These are phyloP conservation scores for Ispidina lecontei DNA, from an alignment of 2,797 vertebrate species.

Conservation along the genomic window DNA sequence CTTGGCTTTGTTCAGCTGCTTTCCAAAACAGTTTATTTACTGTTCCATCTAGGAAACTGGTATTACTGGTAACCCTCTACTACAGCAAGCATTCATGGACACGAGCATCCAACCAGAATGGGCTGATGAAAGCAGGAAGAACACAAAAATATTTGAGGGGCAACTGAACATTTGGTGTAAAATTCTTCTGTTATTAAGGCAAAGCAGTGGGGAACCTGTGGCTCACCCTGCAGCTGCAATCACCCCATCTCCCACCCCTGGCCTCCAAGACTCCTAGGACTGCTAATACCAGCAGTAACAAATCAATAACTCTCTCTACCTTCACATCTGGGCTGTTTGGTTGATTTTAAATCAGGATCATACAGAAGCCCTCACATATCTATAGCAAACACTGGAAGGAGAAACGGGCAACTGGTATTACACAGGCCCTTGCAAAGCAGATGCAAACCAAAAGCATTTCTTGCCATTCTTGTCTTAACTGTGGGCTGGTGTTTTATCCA, in stretches of 20 bases:
- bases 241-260: neutral
- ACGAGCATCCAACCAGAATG: neutral
- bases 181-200: slow-evolving; percentile 12
- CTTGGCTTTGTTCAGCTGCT: neutral
- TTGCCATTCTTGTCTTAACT: neutral
- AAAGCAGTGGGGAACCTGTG: neutral
- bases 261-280: neutral
- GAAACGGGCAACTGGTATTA: neutral
- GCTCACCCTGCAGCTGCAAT: neutral
- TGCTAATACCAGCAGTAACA: neutral
- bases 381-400: neutral
- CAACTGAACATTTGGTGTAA: slow-evolving; percentile 40
- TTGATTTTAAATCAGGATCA: neutral
- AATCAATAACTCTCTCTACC: neutral
- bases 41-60: neutral
- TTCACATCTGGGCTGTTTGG: neutral
- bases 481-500: neutral
- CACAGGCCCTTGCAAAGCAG: neutral
- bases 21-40: neutral
- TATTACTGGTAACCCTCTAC: neutral
- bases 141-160: neutral
- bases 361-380: neutral
- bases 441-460: neutral
- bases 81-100: neutral
- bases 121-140: neutral